Percentiles rank a stretch among this genome's conserved stretches.
Evolutionary conservation across 2,113 vertebrate genomes (phyloP).

Genomic region (Peromyscus leucopus): DNA sequence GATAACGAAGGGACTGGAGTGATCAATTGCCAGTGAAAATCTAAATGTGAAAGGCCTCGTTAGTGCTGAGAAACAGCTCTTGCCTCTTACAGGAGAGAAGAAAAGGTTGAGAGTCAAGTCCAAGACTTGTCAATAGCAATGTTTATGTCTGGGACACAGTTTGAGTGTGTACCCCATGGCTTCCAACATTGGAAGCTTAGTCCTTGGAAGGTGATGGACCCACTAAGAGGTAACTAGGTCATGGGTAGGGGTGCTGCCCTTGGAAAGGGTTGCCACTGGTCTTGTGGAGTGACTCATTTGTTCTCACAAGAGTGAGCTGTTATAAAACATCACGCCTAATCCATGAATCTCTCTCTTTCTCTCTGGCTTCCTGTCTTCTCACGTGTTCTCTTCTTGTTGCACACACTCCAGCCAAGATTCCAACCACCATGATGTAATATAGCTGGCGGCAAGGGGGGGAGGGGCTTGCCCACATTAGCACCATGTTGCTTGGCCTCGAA

Average conservation of each 20-base stretch:
- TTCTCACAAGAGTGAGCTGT: not conserved
- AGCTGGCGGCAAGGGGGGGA: too few relatives aligned
- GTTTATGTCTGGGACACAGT: not conserved
- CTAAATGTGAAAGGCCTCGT: not conserved
- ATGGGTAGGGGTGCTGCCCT: not conserved
- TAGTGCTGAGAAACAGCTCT: not conserved
- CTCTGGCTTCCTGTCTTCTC: not conserved
- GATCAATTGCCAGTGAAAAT: not conserved
- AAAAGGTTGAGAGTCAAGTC: not conserved
- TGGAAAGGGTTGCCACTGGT: constrained; percentile 20
- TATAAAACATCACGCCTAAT: not conserved
- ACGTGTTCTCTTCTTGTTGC: not conserved
- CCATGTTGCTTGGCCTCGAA: not conserved
- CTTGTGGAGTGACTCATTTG: constrained; percentile 54
- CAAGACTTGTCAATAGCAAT: not conserved
- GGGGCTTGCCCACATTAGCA: too few relatives aligned
- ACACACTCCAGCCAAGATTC: not conserved
- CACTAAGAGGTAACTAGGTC: constrained; percentile 23
- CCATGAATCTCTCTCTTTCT: not conserved
- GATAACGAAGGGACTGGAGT: not conserved
- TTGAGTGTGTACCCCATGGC: not conserved
- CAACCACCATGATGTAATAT: not conserved
- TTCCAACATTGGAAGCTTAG: not conserved
- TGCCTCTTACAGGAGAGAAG: not conserved
- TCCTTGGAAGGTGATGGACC: not conserved